Conservation (phyloP, 2,797 vertebrate genomes). For the Enoplosus armatus region DNA sequence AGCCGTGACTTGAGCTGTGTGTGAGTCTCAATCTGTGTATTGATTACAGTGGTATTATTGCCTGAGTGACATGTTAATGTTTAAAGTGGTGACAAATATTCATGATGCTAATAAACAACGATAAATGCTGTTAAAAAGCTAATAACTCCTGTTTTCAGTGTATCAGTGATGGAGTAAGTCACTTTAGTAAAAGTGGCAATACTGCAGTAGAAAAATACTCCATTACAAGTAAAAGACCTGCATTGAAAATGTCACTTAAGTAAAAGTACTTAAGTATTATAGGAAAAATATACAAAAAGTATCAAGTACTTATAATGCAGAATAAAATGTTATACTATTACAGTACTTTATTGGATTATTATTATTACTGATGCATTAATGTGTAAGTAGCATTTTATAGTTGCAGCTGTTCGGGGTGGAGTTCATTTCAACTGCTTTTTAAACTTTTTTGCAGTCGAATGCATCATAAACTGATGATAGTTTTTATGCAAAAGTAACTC, state of each 20-base stretch:
- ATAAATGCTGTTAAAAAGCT: background rate
- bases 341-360: background rate
- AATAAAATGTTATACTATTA: background rate
- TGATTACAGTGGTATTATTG: conserved; percentile 8
- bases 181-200: background rate
- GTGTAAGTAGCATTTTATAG: background rate
- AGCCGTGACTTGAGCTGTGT: background rate
- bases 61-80: conserved; percentile 7
- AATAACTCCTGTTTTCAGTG: background rate
- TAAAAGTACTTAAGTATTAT: background rate
- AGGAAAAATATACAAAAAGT: background rate
- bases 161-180: background rate
- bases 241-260: background rate
- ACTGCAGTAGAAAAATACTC: background rate
- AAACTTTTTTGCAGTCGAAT: background rate
- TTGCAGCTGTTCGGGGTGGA: background rate
- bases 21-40: conserved; percentile 19
- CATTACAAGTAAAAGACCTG: background rate
- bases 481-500: background rate
- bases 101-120: conserved; percentile 21
- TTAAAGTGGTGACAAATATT: conserved; percentile 49
- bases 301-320: background rate
- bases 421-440: background rate
- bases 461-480: background rate
- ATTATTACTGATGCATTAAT: background rate